A percentile compares a stretch with the other conserved stretches of the same genome.
Evolutionary conservation across 2,797 vertebrate species (phyloP).

Genomic region (Chiroxiphia lanceolata): DNA sequence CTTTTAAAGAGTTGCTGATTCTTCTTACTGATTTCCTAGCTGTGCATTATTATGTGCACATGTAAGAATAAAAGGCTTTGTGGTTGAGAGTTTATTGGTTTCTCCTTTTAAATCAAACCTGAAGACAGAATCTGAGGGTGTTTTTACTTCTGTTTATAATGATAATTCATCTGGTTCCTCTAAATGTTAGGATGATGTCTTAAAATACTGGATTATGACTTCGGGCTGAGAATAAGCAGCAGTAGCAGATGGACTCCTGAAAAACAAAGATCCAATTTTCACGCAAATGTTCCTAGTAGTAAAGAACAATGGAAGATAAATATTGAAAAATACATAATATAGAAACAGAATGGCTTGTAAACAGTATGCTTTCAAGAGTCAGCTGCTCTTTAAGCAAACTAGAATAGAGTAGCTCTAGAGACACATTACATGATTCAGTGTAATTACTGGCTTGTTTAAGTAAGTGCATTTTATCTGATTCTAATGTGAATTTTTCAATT

Average conservation of each 20-base stretch:
- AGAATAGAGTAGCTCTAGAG: conserved; percentile 16
- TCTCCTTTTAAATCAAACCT: conserved; percentile 50
- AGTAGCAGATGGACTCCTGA: conserved; percentile 67
- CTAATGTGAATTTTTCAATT: conserved; percentile 14
- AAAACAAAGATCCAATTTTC: conserved; percentile 50
- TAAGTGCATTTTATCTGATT: conserved; percentile 26
- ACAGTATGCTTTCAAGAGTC: conserved; percentile 34
- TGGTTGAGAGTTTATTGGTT: conserved; percentile 33
- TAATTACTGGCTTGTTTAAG: conserved; percentile 50
- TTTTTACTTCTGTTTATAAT: conserved; percentile 32
- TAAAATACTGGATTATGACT: conserved; percentile 41
- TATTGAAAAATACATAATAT: conserved; percentile 40
- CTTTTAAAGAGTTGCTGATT: neutral
- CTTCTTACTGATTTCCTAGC: neutral
- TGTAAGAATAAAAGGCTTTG: conserved; percentile 20
- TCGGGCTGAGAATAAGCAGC: conserved; percentile 55
- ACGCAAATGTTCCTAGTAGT: conserved; percentile 50
- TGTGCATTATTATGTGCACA: conserved; percentile 1
- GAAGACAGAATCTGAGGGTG: conserved; percentile 25
- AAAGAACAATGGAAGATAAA: conserved; percentile 48
- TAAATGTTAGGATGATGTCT: conserved; percentile 60
- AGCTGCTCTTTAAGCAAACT: conserved; percentile 36
- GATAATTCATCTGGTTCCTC: conserved; percentile 48
- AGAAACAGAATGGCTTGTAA: conserved; percentile 26
- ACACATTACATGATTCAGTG: conserved; percentile 19